phyloP scores from a whole-genome alignment of 2,113 vertebrate genomes.

The Petrocephalus zakoni region DNA sequence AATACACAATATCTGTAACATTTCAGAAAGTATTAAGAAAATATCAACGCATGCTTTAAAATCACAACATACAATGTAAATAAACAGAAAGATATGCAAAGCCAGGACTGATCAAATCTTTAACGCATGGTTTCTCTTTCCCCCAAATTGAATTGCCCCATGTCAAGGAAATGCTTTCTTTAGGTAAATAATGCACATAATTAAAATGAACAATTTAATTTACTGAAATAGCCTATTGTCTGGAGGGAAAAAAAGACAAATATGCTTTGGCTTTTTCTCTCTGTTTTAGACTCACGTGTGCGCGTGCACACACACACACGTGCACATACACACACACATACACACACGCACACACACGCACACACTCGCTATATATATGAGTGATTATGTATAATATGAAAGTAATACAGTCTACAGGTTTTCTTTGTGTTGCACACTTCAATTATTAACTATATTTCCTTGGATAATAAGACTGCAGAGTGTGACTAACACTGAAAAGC shows the following conservation, averaged over 20 bases:
- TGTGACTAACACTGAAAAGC: not conserved
- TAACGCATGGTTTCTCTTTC: slow-evolving; percentile 27
- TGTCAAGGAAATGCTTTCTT: not conserved
- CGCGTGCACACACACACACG: not conserved
- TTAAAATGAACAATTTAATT: not conserved
- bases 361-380: not conserved
- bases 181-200: not conserved
- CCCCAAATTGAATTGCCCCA: not conserved
- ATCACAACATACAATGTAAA: slow-evolving; percentile 57
- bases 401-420: not conserved
- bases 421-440: not conserved
- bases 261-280: not conserved
- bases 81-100: slow-evolving; percentile 55
- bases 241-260: not conserved
- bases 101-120: slow-evolving; percentile 42
- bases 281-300: not conserved
- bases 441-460: not conserved
- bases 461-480: not conserved
- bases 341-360: not conserved
- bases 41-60: slow-evolving; percentile 60
- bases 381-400: not conserved
- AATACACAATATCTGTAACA: slow-evolving; percentile 58
- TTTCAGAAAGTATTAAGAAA: slow-evolving; percentile 42
- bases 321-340: not conserved
- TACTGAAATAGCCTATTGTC: not conserved